A percentile compares a stretch with the other conserved stretches of the same genome.
phyloP scores from a whole-genome alignment of 2,888 invertebrate genomes.

The Andrena hattorfiana region DNA sequence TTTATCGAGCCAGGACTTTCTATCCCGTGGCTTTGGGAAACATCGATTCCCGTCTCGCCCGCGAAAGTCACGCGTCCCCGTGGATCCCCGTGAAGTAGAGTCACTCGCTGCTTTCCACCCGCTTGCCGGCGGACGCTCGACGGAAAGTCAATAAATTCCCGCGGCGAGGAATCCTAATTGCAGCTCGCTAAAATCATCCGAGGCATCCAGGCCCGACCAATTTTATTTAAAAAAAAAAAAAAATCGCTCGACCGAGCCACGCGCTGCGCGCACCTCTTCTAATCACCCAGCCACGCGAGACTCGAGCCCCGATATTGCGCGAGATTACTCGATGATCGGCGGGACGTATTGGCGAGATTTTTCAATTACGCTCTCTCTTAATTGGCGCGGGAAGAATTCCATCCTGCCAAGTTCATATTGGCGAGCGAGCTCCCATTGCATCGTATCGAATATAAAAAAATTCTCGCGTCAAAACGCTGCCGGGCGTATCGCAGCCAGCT shows the following conservation, averaged over 20 bases:
- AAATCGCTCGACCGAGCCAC: background rate
- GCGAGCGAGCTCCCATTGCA: conserved; percentile 16
- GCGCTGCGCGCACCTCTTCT: background rate
- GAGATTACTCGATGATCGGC: conserved; percentile 55
- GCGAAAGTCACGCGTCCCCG: background rate
- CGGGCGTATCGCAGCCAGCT: background rate
- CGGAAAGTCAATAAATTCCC: background rate
- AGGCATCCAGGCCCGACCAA: background rate
- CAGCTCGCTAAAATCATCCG: background rate
- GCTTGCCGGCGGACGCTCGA: background rate
- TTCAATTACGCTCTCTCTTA: conserved; percentile 64
- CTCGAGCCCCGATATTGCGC: conserved; percentile 8
- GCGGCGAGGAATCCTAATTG: background rate
- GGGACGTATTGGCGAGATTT: conserved; percentile 55
- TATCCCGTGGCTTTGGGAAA: background rate
- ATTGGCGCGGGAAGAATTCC: conserved; percentile 61
- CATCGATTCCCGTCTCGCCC: conserved; percentile 5
- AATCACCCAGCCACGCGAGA: conserved; percentile 16
- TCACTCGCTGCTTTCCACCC: background rate
- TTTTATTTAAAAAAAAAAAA: conserved; percentile 19
- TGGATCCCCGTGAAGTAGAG: background rate
- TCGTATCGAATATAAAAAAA: conserved; percentile 50
- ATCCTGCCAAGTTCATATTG: conserved; percentile 23
- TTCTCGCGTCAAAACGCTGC: background rate
- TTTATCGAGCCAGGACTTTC: conserved; percentile 18